Evolutionary conservation across 2,113 vertebrate species (phyloP).

Genomic region (Semnornis frantzii): DNA sequence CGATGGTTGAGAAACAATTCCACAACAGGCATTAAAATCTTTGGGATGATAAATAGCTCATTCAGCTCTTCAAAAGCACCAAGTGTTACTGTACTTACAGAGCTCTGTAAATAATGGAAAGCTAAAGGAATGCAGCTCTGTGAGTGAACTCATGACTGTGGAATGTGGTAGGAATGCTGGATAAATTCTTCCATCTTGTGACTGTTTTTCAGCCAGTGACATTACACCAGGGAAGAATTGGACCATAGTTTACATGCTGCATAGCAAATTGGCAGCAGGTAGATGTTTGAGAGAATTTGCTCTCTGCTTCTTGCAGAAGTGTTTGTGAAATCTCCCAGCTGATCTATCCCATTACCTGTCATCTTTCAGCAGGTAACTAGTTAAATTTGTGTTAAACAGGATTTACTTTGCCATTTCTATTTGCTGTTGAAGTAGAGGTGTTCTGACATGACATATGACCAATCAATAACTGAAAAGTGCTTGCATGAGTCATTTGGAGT

Average conservation of each 20-base stretch:
- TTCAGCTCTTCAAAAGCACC: background rate
- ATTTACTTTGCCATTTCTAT: constrained; percentile 31
- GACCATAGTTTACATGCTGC: background rate
- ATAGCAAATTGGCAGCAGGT: background rate
- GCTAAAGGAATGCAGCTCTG: background rate
- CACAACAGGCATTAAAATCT: background rate
- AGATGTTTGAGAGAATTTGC: background rate
- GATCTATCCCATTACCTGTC: background rate
- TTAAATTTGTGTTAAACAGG: constrained; percentile 6
- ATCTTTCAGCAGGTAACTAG: background rate
- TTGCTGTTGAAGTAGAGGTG: constrained; percentile 23
- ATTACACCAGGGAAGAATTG: background rate
- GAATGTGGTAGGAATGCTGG: background rate
- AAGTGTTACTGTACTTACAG: background rate
- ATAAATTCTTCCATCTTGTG: background rate
- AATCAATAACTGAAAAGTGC: constrained; percentile 1
- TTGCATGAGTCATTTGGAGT: constrained; percentile 35
- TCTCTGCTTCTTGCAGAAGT: background rate
- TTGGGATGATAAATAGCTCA: background rate
- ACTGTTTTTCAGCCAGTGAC: background rate
- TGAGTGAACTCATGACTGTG: background rate
- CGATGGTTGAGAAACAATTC: background rate
- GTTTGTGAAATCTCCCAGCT: background rate
- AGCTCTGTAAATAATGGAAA: background rate
- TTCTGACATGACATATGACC: constrained; percentile 16